A percentile compares a stretch with the other conserved stretches of the same genome.
phyloP scores from a whole-genome alignment of 2,113 vertebrate genomes.

The Polypterus senegalus region DNA sequence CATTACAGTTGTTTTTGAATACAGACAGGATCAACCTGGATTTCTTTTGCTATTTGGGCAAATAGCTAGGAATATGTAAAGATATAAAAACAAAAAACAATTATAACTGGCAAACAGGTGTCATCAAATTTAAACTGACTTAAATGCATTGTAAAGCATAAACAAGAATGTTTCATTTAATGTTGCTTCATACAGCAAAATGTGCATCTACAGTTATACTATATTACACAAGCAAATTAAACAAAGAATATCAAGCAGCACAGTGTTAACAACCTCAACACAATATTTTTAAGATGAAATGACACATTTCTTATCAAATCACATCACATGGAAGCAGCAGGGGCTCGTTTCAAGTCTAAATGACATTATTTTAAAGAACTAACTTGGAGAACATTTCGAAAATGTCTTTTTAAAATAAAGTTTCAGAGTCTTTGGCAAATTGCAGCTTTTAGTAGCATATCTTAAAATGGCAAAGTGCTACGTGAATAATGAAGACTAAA shows the following conservation, averaged over 20 bases:
- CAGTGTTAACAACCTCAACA: not conserved
- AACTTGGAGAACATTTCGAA: not conserved
- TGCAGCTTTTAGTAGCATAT: too few relatives aligned
- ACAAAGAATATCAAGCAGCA: not conserved
- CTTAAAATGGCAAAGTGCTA: too few relatives aligned
- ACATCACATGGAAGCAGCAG: not conserved
- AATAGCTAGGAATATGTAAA: not conserved
- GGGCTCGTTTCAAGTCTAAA: not conserved
- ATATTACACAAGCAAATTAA: not conserved
- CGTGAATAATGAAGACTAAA: too few relatives aligned
- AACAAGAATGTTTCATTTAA: not conserved
- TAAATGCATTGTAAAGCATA: not conserved
- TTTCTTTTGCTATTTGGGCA: not conserved
- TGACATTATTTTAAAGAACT: not conserved
- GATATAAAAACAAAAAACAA: not conserved
- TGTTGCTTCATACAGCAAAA: not conserved
- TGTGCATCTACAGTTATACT: not conserved
- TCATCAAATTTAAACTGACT: not conserved
- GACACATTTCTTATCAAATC: not conserved
- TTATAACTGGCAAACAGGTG: not conserved
- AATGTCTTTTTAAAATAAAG: not conserved
- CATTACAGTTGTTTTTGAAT: not conserved
- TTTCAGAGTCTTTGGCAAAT: too few relatives aligned
- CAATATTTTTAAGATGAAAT: not conserved
- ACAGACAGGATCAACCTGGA: not conserved